phyloP scores from a whole-genome alignment of 2,113 vertebrate species.

The Silurus meridionalis region DNA sequence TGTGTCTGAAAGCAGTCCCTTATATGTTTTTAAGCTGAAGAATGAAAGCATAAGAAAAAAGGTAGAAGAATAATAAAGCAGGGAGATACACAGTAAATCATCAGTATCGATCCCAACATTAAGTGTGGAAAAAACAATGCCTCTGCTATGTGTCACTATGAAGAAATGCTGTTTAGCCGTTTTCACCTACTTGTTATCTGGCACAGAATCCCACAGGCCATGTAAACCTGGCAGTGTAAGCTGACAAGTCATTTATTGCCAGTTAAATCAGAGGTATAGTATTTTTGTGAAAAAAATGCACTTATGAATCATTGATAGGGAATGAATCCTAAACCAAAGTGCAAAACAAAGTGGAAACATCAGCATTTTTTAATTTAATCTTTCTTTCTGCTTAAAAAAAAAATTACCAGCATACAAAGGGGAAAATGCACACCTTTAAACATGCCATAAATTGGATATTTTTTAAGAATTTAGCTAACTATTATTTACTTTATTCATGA shows the following conservation, averaged over 20 bases:
- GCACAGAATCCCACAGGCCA: neutral
- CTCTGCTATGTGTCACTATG: slow-evolving; percentile 20
- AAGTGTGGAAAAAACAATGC: slow-evolving; percentile 16
- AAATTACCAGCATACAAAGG: neutral
- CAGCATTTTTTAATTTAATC: neutral
- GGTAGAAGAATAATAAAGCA: neutral
- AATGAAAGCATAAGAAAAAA: neutral
- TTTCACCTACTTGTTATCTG: slow-evolving; percentile 9
- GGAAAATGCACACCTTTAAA: neutral
- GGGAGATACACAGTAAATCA: slow-evolving; percentile 26
- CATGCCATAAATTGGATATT: neutral
- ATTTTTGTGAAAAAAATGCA: neutral
- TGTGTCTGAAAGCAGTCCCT: neutral
- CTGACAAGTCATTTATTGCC: neutral
- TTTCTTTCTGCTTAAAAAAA: neutral
- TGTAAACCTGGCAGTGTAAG: no score
- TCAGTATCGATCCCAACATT: slow-evolving; percentile 25
- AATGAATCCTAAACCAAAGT: neutral
- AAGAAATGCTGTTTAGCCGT: slow-evolving; percentile 12
- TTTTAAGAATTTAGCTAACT: neutral
- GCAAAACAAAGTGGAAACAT: neutral
- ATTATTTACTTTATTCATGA: neutral
- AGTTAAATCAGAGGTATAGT: neutral
- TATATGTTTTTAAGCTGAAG: neutral
- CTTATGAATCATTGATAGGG: neutral